Evolutionary conservation across 2,888 invertebrate species (phyloP).

Genomic region (Pristionchus arcanus): DNA sequence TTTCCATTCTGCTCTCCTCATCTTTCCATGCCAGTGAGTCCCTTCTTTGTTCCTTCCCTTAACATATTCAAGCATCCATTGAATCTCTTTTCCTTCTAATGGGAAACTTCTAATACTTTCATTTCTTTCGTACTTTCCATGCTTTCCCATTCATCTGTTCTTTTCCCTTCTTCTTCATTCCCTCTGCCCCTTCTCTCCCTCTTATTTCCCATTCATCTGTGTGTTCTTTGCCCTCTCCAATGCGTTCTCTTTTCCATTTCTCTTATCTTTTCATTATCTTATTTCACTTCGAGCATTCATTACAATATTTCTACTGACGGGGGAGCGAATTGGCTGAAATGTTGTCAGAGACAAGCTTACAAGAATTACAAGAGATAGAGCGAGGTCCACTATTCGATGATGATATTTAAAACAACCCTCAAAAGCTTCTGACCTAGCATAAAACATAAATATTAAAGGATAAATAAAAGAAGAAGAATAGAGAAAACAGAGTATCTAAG

Average conservation of each 20-base stretch:
- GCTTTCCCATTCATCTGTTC: background rate
- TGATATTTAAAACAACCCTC: background rate
- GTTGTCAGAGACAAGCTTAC: constrained; percentile 8
- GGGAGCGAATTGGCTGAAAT: constrained; percentile 1
- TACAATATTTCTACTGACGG: background rate
- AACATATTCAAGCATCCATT: background rate
- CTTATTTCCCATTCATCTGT: constrained; percentile 7
- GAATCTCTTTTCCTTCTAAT: background rate
- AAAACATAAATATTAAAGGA: background rate
- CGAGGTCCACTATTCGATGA: constrained; percentile 6
- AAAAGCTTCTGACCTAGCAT: background rate
- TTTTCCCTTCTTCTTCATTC: background rate
- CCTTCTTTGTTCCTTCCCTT: background rate
- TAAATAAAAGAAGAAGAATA: background rate
- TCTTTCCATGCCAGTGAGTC: background rate
- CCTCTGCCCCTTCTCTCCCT: constrained; percentile 6
- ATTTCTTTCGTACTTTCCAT: background rate
- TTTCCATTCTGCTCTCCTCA: background rate
- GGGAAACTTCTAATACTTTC: no score
- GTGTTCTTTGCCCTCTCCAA: background rate
- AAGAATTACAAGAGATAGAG: constrained; percentile 28
- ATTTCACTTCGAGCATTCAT: constrained; percentile 9
- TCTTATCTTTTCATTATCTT: constrained; percentile 36
- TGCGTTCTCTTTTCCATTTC: constrained; percentile 10
- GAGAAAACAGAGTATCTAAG: constrained; percentile 25